phyloP scores from a whole-genome alignment of 2,888 invertebrate species.

The Marasmarcha lunaedactyla region DNA sequence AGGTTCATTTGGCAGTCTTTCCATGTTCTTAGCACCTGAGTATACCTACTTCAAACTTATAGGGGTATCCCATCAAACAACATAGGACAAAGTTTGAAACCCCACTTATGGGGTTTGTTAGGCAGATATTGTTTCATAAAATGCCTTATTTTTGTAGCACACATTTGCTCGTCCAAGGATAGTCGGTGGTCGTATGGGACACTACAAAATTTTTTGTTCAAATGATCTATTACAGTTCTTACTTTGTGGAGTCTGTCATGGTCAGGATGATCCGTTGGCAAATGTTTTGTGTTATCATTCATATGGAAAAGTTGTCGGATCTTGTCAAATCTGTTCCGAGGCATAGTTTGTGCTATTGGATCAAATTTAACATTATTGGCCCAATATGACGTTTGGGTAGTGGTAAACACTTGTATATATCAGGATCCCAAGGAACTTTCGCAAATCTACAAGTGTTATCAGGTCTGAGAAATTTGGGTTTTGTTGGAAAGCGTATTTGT shows the following conservation, averaged over 20 bases:
- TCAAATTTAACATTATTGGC: conserved; percentile 12
- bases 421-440: conserved; percentile 14
- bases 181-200: conserved; percentile 20
- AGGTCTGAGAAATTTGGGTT: conserved; percentile 11
- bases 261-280: conserved; percentile 13
- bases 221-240: conserved; percentile 15
- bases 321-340: conserved; percentile 19
- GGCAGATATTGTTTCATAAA: conserved; percentile 22
- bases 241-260: conserved; percentile 18
- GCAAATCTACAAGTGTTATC: background rate
- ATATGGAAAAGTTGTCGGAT: conserved; percentile 18
- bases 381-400: conserved; percentile 17
- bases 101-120: conserved; percentile 21
- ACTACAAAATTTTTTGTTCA: conserved; percentile 18
- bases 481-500: conserved; percentile 12
- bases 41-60: conserved; percentile 6
- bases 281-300: conserved; percentile 17
- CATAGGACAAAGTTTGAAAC: conserved; percentile 18
- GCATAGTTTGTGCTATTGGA: conserved; percentile 17
- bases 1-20: conserved; percentile 2
- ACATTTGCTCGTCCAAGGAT: conserved; percentile 16
- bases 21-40: conserved; percentile 2
- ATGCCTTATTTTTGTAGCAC: conserved; percentile 14
- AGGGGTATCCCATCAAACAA: conserved; percentile 9
- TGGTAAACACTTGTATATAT: conserved; percentile 19